Base-by-base conservation (phyloP, 1,140 invertebrate genomes). In the Platyscapa corneri region DNA sequence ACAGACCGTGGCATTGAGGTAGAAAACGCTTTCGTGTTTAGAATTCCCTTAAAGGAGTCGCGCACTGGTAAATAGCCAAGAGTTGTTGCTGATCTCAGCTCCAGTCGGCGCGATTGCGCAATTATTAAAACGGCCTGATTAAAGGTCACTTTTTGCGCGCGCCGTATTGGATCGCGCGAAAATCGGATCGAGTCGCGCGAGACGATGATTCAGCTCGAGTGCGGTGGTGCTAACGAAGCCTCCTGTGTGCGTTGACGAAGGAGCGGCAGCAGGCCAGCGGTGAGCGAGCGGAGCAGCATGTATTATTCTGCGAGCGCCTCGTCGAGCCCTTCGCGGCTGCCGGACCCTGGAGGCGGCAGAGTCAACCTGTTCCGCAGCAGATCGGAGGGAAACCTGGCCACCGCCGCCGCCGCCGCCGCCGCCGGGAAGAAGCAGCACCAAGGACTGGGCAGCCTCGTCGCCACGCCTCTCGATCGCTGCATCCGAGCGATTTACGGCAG, bases 401-500 rank as follows among this genome's bases (percentile, higher is more conserved):
- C 12, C 3, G 10, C 46, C 8, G 32, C 27, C 67, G 82, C 23
- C 53, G 78, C 64, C 77, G 18, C 20, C 1, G 0, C 3, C 12
- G 10, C 46, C 8, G 32, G 30, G 42, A 75, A 74, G 32, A 76
- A 86, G 30, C 49, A 82, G 74, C 77, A 49, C 60, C 53, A 46
- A 8, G 60, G 49, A 0, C 32, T 49, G 23, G 42, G 39, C 0
- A 65, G 87, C 87, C 86, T 87, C 84, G 81, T 88, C 83, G 86
- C 87, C 82, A 91, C 88, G 83, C 90, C 92, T 32, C 88, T 93
- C 80, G 93, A 93, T 88, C 93, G 93, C 88, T 94, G 93, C 87
- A 93, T 94, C 86, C 91, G 91, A 85, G 92, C 92, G 79, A 93
- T 94, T 88, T 93, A 93, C 86, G 94, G 93, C 83, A 93, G 93